Base-by-base conservation (phyloP, 1,140 invertebrate genomes). In the Hormaphis cornu region DNA sequence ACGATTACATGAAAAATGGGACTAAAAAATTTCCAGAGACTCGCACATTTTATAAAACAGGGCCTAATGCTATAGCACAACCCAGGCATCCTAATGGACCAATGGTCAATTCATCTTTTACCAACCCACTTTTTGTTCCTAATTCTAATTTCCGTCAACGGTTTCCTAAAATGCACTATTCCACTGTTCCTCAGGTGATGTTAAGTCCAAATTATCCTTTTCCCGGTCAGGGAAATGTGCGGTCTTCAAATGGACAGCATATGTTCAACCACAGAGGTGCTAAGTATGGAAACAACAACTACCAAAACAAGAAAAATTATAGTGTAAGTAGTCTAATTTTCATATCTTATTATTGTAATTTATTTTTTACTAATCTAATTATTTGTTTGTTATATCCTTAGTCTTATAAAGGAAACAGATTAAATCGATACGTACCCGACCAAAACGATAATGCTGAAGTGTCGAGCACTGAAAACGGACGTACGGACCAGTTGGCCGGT, bases 181-280 rank as follows among this genome's bases (percentile, higher is more conserved):
- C 61, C 50, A 37, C 61, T 66, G 61, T 66, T 66, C 61, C 61
- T 66, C 61, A 66, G 61, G 61, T 66, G 61, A 66, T 66, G 61
- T 33, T 66, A 66, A 66, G 22, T 50, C 61, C 61, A 48, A 66
- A 48, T 20, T 66, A 66, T 66, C 28, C 61, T 66, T 66, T 50
- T 66, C 61, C 46, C 7, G 26, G 18, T 66, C 61, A 50, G 28
- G 61, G 44, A 48, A 66, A 66, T 14, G 28, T 66, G 22, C 61
- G 61, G 3, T 28, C 59, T 1, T 44, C 61, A 50, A 63, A 63
- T 46, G 61, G 61, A 12, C 58, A 46, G 9, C 61, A 66, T 18
- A 44, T 48, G 28, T 48, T 50, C 16, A 48, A 30, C 44, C 48
- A 48, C n/a, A 66, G 61, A 66, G 61, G 61, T 1, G 14, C 44